Evolutionary conservation across 2,888 invertebrate genomes (phyloP).

Genomic region (Pinctada fucata): DNA sequence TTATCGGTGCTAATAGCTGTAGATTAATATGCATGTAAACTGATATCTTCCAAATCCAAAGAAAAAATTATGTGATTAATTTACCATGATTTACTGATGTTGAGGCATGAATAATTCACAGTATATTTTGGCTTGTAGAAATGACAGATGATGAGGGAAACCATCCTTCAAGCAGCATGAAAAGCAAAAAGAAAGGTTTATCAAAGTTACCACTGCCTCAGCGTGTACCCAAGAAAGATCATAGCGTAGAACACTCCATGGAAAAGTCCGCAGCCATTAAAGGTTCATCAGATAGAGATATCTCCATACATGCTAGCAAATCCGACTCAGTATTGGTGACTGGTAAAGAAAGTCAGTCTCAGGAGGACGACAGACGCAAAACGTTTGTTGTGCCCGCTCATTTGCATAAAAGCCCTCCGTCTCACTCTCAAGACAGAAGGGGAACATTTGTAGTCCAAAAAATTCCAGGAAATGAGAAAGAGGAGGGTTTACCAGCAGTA

Average conservation of each 20-base stretch:
- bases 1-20: too few species aligned
- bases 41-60: too few species aligned
- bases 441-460: constrained; percentile 27
- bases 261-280: neutral
- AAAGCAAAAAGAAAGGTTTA: neutral
- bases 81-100: too few species aligned
- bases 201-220: constrained; percentile 22
- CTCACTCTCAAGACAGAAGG: constrained; percentile 9
- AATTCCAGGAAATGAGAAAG: neutral
- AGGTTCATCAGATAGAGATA: constrained; percentile 15
- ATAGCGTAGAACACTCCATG: neutral
- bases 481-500: neutral
- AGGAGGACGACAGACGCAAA: neutral
- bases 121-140: too few species aligned
- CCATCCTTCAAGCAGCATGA: neutral
- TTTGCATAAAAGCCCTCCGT: neutral
- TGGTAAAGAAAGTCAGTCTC: neutral
- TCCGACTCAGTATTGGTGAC: neutral
- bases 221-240: constrained; percentile 5
- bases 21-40: too few species aligned
- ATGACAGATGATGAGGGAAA: neutral
- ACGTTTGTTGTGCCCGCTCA: neutral
- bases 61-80: too few species aligned
- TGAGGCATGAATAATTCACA: too few species aligned
- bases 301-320: constrained; percentile 4